Base-by-base conservation (phyloP, 2,113 vertebrate species). In the Chaetodon trifascialis region DNA sequence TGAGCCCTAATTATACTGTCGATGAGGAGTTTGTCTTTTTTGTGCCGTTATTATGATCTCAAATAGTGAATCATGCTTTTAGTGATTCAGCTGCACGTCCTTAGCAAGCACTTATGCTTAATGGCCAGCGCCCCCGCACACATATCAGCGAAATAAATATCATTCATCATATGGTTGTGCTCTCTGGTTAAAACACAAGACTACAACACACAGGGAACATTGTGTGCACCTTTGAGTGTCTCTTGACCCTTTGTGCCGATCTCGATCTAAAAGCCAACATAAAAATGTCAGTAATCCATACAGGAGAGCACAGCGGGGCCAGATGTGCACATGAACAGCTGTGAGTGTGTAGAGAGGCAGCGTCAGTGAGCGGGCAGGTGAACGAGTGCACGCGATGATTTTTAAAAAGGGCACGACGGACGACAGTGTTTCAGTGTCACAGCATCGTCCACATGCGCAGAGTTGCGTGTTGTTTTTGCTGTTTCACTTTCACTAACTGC, bases 291-390 rank as follows among this genome's bases (percentile, higher is more conserved):
- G 63, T 47, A 62, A 73, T 59, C 19, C 36, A 12, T 73, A 68
- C 36, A 74, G 36, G 34, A 75, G 66, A 74, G 11, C 65, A 25
- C 44, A 34, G 63, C 3, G 1, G 47, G 44, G 59, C n/a, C 82
- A 85, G 79, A 82, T 82, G 74, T 76, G 30, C 30, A n/a, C 60
- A 79, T 79, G 67, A 75, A 72, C 72, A 80, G 65, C 52, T 55
- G 54, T 40, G 51, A 9, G 79, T 6, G 67, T 55, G 58, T 46
- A 19, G 40, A 62, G 65, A 71, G 51, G 52, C 34, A 4, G 5
- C 14, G 9, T 23, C 14, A 38, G 56, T 9, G 8, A 65, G 36
- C 3, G n/a, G 16, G 60, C 64, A 69, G 84, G 73, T 86, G 69
- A 82, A 21, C 11, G 58, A 64, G 69, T 73, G 74, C 51, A 59